Evolutionary conservation across 2,797 vertebrate species (phyloP), one percentile per base, ranked within the genome.

Genomic region (Mus spretus): DNA sequence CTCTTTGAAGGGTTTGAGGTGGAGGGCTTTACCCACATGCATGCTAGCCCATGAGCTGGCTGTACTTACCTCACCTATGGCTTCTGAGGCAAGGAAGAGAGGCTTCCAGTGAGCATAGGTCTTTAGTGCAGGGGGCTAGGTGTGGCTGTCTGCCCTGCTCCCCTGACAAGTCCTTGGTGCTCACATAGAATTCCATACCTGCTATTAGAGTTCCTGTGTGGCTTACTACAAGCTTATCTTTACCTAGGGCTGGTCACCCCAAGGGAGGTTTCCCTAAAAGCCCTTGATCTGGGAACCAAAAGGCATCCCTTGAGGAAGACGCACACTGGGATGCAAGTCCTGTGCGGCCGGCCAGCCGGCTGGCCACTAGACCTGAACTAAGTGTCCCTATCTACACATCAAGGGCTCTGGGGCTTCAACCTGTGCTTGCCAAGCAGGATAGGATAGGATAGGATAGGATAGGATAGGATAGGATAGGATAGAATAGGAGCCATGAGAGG

Each of bases 41-140:
- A 77, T 37, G 17, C 53, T 44, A 0, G 1, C 15, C 59, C n/a
- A 5, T 0, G 0, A 2, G 59, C 82, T 44, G 26, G 50, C 34
- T 44, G 3, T 80, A 13, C 9, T 31, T 34, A 0, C 88, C n/a
- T 57, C n/a, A 6, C 77, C 3, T 28, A 3, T 28, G 78, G 63
- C 61, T 82, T 57, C 77, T 40, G 75, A 44, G 53, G 59, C 9
- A 1, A 2, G 9, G 17, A 90, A 24, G 53, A 22, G 57, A 37
- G 47, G 24, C 40, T 81, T 47, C 15, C 78, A n/a, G 19, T 3
- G 55, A 47, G 55, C 57, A 44, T 47, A 13, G 57, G 53, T 17
- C 47, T 24, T 20, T 2, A 17, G 40, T 63, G 65, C 26, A 2
- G 74, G 9, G 72, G 28, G 13, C 11, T 44, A 20, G 77, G 7